These are phyloP conservation scores for Crematogaster levior DNA, from an alignment of 2,888 invertebrate species.

Conservation along the genomic window DNA sequence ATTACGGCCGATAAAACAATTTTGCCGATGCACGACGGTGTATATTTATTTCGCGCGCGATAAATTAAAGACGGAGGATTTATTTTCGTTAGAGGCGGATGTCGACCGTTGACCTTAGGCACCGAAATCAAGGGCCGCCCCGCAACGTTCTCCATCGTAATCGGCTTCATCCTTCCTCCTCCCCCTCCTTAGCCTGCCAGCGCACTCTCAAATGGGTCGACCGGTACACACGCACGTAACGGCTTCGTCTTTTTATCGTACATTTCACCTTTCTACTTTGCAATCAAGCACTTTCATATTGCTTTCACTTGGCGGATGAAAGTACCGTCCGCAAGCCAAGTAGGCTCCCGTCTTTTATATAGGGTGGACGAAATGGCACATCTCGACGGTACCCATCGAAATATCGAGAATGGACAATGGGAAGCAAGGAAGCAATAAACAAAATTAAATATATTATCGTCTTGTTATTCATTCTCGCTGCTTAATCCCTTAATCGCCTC, in stretches of 20 bases:
- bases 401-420: not conserved
- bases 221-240: constrained; percentile 81
- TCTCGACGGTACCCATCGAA: constrained; percentile 8
- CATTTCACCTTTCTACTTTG: constrained; percentile 86
- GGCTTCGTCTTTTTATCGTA: constrained; percentile 85
- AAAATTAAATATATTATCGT: not conserved
- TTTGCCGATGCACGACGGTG: not conserved
- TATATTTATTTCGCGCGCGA: not conserved
- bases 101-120: constrained; percentile 78
- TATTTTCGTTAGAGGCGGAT: constrained; percentile 6
- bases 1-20: not conserved
- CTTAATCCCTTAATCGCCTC: too few relatives aligned
- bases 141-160: constrained; percentile 43
- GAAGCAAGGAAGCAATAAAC: not conserved
- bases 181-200: constrained; percentile 44
- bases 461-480: not conserved
- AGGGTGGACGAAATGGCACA: constrained; percentile 54
- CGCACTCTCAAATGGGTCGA: constrained; percentile 81
- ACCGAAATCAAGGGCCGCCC: constrained; percentile 77
- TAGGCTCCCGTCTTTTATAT: constrained; percentile 79
- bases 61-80: not conserved
- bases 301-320: constrained; percentile 86
- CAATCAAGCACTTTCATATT: constrained; percentile 86
- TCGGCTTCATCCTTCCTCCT: constrained; percentile 62
- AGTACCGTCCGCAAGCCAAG: constrained; percentile 83